Base-by-base conservation (phyloP, 2,888 invertebrate species). In the Chironomus riparius region DNA sequence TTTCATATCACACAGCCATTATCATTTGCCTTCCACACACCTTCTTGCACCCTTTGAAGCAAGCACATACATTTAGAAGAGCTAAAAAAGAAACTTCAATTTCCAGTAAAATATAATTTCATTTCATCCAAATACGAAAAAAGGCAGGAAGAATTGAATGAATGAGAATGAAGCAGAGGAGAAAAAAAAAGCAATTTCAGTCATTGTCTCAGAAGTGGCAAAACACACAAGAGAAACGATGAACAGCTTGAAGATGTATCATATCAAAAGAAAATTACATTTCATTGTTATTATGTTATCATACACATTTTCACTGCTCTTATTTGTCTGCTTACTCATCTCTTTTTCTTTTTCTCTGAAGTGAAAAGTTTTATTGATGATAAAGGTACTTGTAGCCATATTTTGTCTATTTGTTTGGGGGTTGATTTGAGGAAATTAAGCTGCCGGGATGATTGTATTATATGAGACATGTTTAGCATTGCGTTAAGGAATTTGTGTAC, bases 271-370 rank as follows among this genome's bases (percentile, higher is more conserved):
- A 62, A 72, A 72, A 72, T 72, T 72, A 72, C 72, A 62, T 72
- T 71, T 71, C 71, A 71, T 71, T 71, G 71, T 71, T 71, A 71
- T 71, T 71, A 61, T 38, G 72, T 72, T 72, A 72, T 72, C 71
- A 71, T 71, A 48, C 22, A 50, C 56, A 71, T 71, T 71, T 71
- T 71, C 71, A 71, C 71, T 56, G 38, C 56, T 48, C 70, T 22
- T 24, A 65, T 65, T 65, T 24, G 65, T 65, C 22, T 65, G 13
- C 24, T 69, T 15, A 69, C 15, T 69, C 15, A 47, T 70, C 47
- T 18, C 18, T 47, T n/a, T 47, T 61, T 10, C 7, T 61, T 61
- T 21, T 10, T 18, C 21, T 65, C 13, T 65, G 15, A 18, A 18
- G 15, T 56, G n/a, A 18, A 56, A 18, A 56, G n/a, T 56, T 18